A percentile compares a stretch with the other conserved stretches of the same genome.
Conservation (phyloP, 2,888 invertebrate genomes). For the Serripes groenlandicus region DNA sequence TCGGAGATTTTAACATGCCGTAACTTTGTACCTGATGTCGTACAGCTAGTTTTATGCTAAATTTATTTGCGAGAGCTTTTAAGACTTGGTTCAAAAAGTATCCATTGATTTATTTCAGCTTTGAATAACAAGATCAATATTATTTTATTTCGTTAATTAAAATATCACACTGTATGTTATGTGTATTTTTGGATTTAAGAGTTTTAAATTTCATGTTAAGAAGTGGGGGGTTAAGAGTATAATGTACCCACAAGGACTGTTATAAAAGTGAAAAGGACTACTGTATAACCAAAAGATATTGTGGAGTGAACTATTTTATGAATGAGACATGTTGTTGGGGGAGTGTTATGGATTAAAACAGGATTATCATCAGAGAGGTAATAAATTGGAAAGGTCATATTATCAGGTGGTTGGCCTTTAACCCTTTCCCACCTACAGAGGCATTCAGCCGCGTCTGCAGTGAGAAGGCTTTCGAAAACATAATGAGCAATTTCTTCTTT, state of each 20-base stretch:
- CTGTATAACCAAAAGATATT: no score
- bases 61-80: background rate
- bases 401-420: background rate
- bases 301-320: background rate
- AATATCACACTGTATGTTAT: no score
- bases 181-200: no score
- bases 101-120: no score
- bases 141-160: no score
- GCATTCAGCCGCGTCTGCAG: background rate
- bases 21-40: background rate
- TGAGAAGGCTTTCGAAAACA: background rate
- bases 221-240: no score
- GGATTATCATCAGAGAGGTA: slow-evolving; percentile 8
- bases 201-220: no score
- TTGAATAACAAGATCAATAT: no score
- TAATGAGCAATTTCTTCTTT: no score
- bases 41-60: background rate
- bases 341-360: slow-evolving; percentile 12
- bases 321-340: slow-evolving; percentile 13
- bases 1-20: background rate
- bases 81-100: no score
- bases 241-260: background rate
- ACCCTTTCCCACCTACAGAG: background rate
- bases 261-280: background rate
- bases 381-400: slow-evolving; percentile 9